A percentile compares a stretch with the other conserved stretches of the same genome.
These are phyloP conservation scores for Psilanteris sp. DNA, from an alignment of 1,140 invertebrate species.

Conservation along the genomic window DNA sequence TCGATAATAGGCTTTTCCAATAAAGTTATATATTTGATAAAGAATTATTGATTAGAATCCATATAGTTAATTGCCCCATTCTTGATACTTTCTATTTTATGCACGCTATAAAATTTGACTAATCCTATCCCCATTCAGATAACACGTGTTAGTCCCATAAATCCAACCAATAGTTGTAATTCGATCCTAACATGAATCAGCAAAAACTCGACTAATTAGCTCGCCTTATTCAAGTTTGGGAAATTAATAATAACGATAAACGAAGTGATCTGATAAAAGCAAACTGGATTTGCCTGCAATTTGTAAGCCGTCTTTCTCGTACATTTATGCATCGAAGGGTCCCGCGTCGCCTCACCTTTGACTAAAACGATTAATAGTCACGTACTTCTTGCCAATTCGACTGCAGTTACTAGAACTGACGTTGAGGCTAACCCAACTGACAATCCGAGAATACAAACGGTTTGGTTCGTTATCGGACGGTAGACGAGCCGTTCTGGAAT, in stretches of 20 bases:
- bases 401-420: constrained; percentile 58
- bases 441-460: constrained; percentile 62
- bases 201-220: constrained; percentile 48
- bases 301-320: constrained; percentile 26
- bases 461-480: constrained; percentile 64
- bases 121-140: constrained; percentile 18
- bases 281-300: constrained; percentile 23
- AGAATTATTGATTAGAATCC: background rate
- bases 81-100: constrained; percentile 3
- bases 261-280: constrained; percentile 47
- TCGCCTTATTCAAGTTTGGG: constrained; percentile 14
- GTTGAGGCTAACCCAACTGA: constrained; percentile 64
- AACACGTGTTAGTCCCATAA: constrained; percentile 23
- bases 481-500: constrained; percentile 60
- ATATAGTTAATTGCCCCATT: constrained; percentile 12
- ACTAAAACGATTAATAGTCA: constrained; percentile 65
- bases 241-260: constrained; percentile 53
- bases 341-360: constrained; percentile 52
- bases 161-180: constrained; percentile 10
- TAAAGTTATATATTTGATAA: too few species aligned
- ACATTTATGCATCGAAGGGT: constrained; percentile 51
- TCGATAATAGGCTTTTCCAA: too few species aligned
- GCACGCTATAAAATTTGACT: constrained; percentile 35
- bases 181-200: constrained; percentile 29
- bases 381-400: constrained; percentile 64